Base-by-base conservation (phyloP, 2,797 vertebrate species). In the Acomys russatus region DNA sequence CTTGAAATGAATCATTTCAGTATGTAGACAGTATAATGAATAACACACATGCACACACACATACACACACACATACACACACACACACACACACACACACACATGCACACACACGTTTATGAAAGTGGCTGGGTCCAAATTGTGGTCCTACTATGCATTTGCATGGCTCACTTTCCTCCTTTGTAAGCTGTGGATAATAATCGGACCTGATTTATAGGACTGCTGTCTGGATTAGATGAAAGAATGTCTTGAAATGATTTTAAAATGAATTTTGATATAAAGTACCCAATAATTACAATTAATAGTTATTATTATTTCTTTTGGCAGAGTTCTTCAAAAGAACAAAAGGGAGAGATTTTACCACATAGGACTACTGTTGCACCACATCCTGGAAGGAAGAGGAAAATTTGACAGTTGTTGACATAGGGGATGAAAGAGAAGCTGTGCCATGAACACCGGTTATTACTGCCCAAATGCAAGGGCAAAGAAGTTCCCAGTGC, bases 331-430 rank as follows among this genome's bases (percentile, higher is more conserved):
- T 88, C 74, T 91, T 96, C 49, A 68, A 91, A 94, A 90, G 56
- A 59, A 80, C 22, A 90, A 59, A 94, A 71, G 35, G 86, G 56
- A 93, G 38, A 94, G 83, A 73, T 38, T 88, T 93, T 56, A 59
- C 66, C 61, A 91, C 14, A 61, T 4, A 17, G 56, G 38, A 74
- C 51, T 86, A 17, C 66, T 64, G 82, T 9, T 71, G 88, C 2
- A 76, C 49, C 17, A 54, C 8, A 87, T 63, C 20, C 59, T 54
- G 0, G 9, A 56, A 20, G 93, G 12, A 93, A 86, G 28, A 87
- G 23, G 12, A 70, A 4, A 56, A 61, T 23, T 63, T 82, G 54
- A 38, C 3, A 61, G 35, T 54, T 86, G n/a, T 51, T 44, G 79
- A 80, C 35, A 49, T 64, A 91, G 64, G 44, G 0, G 1, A 22